These are phyloP conservation scores for Brachionus paranguensis DNA, from an alignment of 1,140 invertebrate species.

Conservation along the genomic window DNA sequence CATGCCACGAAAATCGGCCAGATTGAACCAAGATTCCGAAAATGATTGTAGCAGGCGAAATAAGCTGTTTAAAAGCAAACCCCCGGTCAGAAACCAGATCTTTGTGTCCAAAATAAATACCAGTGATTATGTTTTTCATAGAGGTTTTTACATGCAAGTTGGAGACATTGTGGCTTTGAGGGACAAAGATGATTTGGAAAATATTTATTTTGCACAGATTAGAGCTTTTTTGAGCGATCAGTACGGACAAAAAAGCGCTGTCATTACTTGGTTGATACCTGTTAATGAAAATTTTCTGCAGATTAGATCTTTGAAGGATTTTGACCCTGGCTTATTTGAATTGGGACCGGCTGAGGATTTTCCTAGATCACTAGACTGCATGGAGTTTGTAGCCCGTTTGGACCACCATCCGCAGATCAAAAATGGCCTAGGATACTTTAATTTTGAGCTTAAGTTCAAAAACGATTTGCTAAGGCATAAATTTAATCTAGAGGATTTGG, in stretches of 20 bases:
- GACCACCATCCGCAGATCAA: neutral
- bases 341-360: conserved; percentile 76
- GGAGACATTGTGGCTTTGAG: conserved; percentile 82
- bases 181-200: conserved; percentile 63
- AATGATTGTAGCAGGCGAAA: neutral
- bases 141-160: conserved; percentile 76
- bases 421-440: neutral
- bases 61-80: conserved; percentile 16
- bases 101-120: neutral
- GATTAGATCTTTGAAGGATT: conserved; percentile 14
- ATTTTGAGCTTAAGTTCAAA: neutral
- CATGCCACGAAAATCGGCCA: neutral
- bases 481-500: conserved; percentile 25
- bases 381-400: conserved; percentile 66
- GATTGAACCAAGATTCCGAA: neutral
- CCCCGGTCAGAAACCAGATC: neutral
- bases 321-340: neutral
- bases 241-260: conserved; percentile 85
- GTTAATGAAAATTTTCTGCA: conserved; percentile 68
- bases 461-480: conserved; percentile 24
- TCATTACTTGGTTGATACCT: conserved; percentile 83
- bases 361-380: conserved; percentile 69
- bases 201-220: conserved; percentile 80
- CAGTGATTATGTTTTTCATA: conserved; percentile 43
- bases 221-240: conserved; percentile 80